Evolutionary conservation across 1,140 invertebrate species (phyloP), one percentile per base, ranked within the genome.

Genomic region (Paracyclopina nana): DNA sequence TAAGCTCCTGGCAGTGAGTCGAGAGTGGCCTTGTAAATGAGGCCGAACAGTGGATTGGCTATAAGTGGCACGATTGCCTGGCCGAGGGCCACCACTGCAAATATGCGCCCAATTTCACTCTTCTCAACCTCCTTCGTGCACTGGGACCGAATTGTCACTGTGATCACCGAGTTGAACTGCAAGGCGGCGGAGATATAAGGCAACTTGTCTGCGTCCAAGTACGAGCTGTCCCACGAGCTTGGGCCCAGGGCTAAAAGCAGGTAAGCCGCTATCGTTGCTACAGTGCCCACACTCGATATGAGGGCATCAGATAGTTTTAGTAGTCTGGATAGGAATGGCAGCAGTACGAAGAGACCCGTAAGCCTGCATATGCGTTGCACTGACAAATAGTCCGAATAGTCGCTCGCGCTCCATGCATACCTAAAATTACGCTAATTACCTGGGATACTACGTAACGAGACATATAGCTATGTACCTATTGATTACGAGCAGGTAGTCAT

Each of bases 121-220:
- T n/a, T 12, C 9, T 27, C 25, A 12, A 27, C 25, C 16, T 24
- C 45, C 28, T 48, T 48, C 3, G 25, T 48, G 45, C 45, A 48
- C 45, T 48, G 45, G 25, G 45, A 48, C 16, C 45, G 45, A 30
- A 48, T 40, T n/a, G 14, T 48, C 45, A 48, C 45, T 14, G 45
- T 29, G 2, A 48, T 28, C n/a, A 48, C 30, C 2, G 45, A 48
- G 22, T 48, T 48, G 45, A 48, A 48, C 28, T 48, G 45, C 22
- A 48, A 30, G 12, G 14, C 28, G 20, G 27, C 45, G 9, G 45
- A 22, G 12, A 30, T 16, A 30, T 26, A 48, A 4, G 22, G 2
- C 9, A 48, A 9, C 16, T n/a, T 38, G n/a, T 20, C 2, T n/a
- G 34, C 5, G 20, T 38, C 34, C 34, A 38, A 20, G 34, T 38